Percentiles rank a stretch among this genome's conserved stretches.
These are phyloP conservation scores for Aplocera efformata DNA, from an alignment of 2,888 invertebrate species.

Conservation along the genomic window DNA sequence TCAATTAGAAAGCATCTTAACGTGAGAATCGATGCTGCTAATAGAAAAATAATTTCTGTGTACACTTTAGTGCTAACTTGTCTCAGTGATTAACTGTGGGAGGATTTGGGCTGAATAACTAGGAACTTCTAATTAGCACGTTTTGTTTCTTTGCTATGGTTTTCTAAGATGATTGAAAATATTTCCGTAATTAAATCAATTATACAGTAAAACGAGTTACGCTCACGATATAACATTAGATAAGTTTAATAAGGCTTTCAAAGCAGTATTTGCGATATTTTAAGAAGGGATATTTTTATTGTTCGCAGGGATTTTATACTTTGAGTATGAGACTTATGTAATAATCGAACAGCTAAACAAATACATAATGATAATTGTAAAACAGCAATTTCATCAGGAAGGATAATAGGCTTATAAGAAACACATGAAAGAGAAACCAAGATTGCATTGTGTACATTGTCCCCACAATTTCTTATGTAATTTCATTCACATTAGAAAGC, in stretches of 20 bases:
- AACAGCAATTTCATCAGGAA: conserved; percentile 24
- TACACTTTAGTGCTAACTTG: conserved; percentile 8
- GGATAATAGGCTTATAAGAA: no score
- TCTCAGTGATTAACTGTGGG: conserved; percentile 14
- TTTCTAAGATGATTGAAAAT: conserved; percentile 1
- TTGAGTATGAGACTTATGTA: no score
- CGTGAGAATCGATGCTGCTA: conserved; percentile 18
- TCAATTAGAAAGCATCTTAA: conserved; percentile 24
- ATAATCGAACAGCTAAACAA: no score
- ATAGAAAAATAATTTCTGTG: conserved; percentile 5
- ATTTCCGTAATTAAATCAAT: no score
- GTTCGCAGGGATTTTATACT: no score
- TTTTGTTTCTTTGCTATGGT: neutral
- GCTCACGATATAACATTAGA: no score
- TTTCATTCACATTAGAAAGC: conserved; percentile 40
- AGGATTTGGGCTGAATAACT: neutral
- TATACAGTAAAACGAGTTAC: no score
- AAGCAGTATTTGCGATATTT: no score
- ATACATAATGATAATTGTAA: conserved; percentile 17
- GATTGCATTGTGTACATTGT: conserved; percentile 39
- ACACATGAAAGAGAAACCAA: conserved; percentile 44
- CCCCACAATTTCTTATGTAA: conserved; percentile 38
- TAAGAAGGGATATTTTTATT: no score
- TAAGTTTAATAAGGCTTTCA: no score
- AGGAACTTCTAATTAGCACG: neutral